A percentile compares a stretch with the other conserved stretches of the same genome.
phyloP scores from a whole-genome alignment of 2,888 invertebrate species.

The Pocota personata region DNA sequence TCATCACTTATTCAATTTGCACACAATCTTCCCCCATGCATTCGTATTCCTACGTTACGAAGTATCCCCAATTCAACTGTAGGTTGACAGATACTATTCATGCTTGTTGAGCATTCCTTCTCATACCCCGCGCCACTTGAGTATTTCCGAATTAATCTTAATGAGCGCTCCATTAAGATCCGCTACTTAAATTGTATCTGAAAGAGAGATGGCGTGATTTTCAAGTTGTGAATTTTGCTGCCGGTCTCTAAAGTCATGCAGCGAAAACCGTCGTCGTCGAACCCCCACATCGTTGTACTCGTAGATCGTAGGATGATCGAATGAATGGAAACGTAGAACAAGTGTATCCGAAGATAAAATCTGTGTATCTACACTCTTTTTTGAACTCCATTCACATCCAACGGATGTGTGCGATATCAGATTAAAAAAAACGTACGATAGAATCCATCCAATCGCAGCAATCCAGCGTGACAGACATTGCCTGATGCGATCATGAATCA shows the following conservation, averaged over 20 bases:
- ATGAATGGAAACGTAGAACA: conserved; percentile 8
- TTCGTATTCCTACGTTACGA: neutral
- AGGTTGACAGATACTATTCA: conserved; percentile 9
- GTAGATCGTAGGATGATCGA: neutral
- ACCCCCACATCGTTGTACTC: neutral
- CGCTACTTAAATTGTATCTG: conserved; percentile 35
- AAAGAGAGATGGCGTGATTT: conserved; percentile 62
- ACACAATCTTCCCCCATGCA: conserved; percentile 28
- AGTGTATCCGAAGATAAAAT: neutral
- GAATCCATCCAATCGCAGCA: conserved; percentile 39
- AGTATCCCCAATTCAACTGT: conserved; percentile 31
- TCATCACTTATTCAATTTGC: conserved; percentile 63
- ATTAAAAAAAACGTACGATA: conserved; percentile 49
- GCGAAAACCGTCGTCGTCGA: conserved; percentile 7
- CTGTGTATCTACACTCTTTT: neutral
- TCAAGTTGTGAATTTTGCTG: neutral
- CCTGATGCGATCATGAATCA: conserved; percentile 28
- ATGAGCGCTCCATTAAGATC: conserved; percentile 53
- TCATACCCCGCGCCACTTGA: neutral
- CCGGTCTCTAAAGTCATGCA: neutral
- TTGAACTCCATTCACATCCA: conserved; percentile 1
- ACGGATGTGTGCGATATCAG: conserved; percentile 1
- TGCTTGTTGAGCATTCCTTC: neutral
- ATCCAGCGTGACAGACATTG: neutral
- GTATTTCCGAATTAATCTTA: conserved; percentile 58